phyloP scores from a whole-genome alignment of 2,888 invertebrate species.

The Andrena trimmerana region DNA sequence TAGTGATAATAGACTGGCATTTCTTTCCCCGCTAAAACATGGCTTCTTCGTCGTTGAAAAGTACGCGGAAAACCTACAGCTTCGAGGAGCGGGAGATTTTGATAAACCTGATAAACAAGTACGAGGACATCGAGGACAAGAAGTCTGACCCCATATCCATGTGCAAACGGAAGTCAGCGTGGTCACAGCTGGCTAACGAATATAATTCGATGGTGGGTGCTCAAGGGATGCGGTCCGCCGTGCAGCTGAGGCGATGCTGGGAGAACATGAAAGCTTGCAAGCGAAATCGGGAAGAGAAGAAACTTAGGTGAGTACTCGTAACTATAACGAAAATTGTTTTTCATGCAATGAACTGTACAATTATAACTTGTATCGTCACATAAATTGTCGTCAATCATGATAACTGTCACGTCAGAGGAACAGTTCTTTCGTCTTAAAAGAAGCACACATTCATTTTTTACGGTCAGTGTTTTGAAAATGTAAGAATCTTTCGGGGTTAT shows the following conservation, averaged over 20 bases:
- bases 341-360: too few relatives aligned
- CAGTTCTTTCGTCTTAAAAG: neutral
- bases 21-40: slow-evolving; percentile 62
- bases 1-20: slow-evolving; percentile 29
- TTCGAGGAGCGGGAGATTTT: slow-evolving; percentile 77
- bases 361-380: neutral
- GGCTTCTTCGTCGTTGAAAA: slow-evolving; percentile 74
- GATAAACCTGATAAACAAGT: slow-evolving; percentile 76
- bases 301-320: slow-evolving; percentile 63
- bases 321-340: too few relatives aligned
- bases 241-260: slow-evolving; percentile 78
- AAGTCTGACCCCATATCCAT: slow-evolving; percentile 74
- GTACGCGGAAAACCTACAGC: slow-evolving; percentile 78
- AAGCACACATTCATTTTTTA: neutral
- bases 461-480: too few relatives aligned
- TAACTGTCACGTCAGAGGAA: neutral
- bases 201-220: slow-evolving; percentile 76
- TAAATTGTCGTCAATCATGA: neutral
- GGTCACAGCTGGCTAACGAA: slow-evolving; percentile 75
- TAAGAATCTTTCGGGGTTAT: too few relatives aligned
- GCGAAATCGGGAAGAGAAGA: slow-evolving; percentile 76
- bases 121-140: slow-evolving; percentile 71
- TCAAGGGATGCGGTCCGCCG: slow-evolving; percentile 70
- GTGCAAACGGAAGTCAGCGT: slow-evolving; percentile 77
- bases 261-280: slow-evolving; percentile 79